Evolutionary conservation across 1,140 invertebrate genomes (phyloP), one percentile per base, ranked within the genome.

Genomic region (Phthorimaea operculella): DNA sequence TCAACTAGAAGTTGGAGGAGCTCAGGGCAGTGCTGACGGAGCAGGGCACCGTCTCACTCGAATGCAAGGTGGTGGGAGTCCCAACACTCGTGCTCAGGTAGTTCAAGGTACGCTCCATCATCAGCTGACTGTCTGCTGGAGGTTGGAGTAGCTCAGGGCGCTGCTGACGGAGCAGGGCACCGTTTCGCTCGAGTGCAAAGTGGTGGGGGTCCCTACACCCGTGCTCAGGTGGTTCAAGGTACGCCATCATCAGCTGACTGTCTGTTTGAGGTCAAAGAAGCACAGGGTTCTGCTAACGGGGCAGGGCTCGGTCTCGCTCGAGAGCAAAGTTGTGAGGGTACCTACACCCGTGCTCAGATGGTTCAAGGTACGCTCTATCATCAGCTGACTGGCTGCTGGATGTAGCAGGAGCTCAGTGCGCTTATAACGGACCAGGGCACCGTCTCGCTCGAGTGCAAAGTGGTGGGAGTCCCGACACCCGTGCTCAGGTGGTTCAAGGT

Each of bases 391-490:
- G 21, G 2, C 21, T 28, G 21, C 6, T 28, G 21, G 21, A 28
- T 2, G 21, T 28, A 6, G 21, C 2, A 28, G 21, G 2, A 28
- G 6, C 21, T 28, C 21, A 28, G 21, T 2, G 21, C 21, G 21
- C 21, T 28, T 2, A 4, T 28, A 6, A 28, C 21, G 6, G 21
- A 28, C n/a, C n/a, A 92, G 59, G 94, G 94, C n/a, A 96, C 93
- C 0, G n/a, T n/a, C n/a, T n/a, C n/a, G n/a, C n/a, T n/a, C n/a
- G n/a, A 96, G 78, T 96, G 94, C 71, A 96, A 96, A 81, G 94
- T 96, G 7, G 88, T 95, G 33, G 94, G 94, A 15, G 92, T 96
- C 4, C 94, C 94, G 0, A 95, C 94, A 0, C 93, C 93, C 0
- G 85, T 91, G 21, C 74, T 95, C 48, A 87, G 89, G 54, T 95